phyloP scores from a whole-genome alignment of 1,140 invertebrate species.

The Drosophila dunni region DNA sequence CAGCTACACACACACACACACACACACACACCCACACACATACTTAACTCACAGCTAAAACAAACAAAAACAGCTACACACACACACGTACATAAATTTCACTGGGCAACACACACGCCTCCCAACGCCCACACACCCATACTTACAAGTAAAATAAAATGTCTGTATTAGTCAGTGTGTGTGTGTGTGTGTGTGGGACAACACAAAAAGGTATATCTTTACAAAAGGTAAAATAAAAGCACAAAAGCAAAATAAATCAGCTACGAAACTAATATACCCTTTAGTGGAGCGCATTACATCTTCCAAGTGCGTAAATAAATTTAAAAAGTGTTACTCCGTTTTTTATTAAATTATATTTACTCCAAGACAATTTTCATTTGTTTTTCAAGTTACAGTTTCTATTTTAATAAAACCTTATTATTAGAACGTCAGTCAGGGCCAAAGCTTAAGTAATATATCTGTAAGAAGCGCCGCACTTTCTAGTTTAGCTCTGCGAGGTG shows the following conservation, averaged over 20 bases:
- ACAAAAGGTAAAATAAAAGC: conserved; percentile 26
- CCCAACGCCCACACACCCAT: conserved; percentile 4
- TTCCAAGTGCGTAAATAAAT: too few relatives aligned
- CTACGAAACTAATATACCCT: conserved; percentile 2
- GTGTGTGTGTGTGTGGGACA: conserved; percentile 44
- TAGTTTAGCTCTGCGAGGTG: neutral
- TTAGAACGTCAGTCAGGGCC: neutral
- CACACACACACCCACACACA: conserved; percentile 38
- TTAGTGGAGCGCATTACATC: neutral
- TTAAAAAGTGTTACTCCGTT: too few relatives aligned
- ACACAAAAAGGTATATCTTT: conserved; percentile 52
- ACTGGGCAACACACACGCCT: conserved; percentile 20
- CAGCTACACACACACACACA: conserved; percentile 39
- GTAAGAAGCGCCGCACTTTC: conserved; percentile 18
- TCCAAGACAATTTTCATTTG: neutral
- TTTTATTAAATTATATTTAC: too few relatives aligned
- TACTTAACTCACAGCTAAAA: conserved; percentile 5
- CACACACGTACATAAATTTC: conserved; percentile 18
- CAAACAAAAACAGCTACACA: conserved; percentile 44
- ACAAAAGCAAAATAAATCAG: conserved; percentile 20
- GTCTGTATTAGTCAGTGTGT: conserved; percentile 55
- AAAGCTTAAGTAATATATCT: conserved; percentile 10
- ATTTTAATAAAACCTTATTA: conserved; percentile 4
- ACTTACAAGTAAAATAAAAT: conserved; percentile 38
- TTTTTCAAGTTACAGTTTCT: neutral